A percentile compares a stretch with the other conserved stretches of the same genome.
phyloP scores from a whole-genome alignment of 2,888 invertebrate species.

The Crioceris asparagi region DNA sequence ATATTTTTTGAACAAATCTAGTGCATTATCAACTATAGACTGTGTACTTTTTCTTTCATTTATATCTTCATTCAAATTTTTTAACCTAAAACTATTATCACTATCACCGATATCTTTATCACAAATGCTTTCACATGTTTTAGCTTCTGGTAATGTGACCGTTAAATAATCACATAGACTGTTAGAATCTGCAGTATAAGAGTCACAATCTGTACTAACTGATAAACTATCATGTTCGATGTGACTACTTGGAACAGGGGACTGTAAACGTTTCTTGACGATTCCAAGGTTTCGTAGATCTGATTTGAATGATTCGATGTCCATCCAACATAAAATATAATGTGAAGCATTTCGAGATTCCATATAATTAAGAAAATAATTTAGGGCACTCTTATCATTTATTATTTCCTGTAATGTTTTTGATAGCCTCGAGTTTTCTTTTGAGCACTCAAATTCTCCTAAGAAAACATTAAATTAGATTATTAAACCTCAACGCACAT shows the following conservation, averaged over 20 bases:
- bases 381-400: conserved; percentile 65
- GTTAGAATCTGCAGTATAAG: conserved; percentile 33
- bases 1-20: conserved; percentile 67
- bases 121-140: conserved; percentile 25
- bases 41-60: conserved; percentile 19
- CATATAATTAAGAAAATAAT: conserved; percentile 79
- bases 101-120: conserved; percentile 32
- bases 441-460: conserved; percentile 27
- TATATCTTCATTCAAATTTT: conserved; percentile 17
- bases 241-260: conserved; percentile 22
- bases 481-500: conserved; percentile 1
- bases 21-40: conserved; percentile 47
- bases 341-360: conserved; percentile 58
- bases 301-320: conserved; percentile 56
- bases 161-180: conserved; percentile 33
- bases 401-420: conserved; percentile 67
- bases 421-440: conserved; percentile 50
- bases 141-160: conserved; percentile 20
- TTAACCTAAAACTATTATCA: conserved; percentile 30
- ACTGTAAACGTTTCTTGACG: conserved; percentile 13
- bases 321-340: conserved; percentile 65
- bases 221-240: conserved; percentile 38
- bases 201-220: conserved; percentile 39
- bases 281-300: conserved; percentile 25
- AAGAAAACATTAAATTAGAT: conserved; percentile 12